Evolutionary conservation across 2,888 invertebrate genomes (phyloP), one percentile per base, ranked within the genome.

Genomic region (Latrodectus hesperus): DNA sequence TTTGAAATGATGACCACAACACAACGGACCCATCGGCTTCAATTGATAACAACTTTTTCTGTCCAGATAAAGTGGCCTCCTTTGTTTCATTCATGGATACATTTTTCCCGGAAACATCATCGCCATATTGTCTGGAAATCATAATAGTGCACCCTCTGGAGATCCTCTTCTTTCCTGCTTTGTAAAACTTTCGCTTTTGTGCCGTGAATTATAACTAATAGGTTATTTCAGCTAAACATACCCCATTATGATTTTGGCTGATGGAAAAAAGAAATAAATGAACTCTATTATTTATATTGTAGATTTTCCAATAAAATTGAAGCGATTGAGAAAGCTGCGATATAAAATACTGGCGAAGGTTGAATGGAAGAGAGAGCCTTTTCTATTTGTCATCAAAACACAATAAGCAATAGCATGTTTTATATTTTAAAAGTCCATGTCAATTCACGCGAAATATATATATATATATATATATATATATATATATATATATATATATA

Each of bases 281-380:
- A 38, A 38, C 4, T 38, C 38, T 0, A 38, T 6, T 38, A 38
- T n/a, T n/a, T n/a, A n/a, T n/a, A n/a, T n/a, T n/a, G n/a, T 38
- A 38, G 38, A 38, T 38, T 38, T 4, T 38, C 38, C 11, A 38
- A 68, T 26, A 68, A 22, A 22, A 14, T 22, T 12, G 22, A 68
- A 68, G 68, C 38, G 68, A 9, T 26, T 68, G 12, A 17, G 64
- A 17, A 17, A 64, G 64, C 22, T 22, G 68, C 8, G 68, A 26
- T 68, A 68, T 68, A 38, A 68, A 68, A 68, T 68, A 22, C 12
- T 26, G 68, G 22, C 22, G 68, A 68, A 64, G n/a, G 64, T n/a
- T 10, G 5, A 71, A 71, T 14, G 49, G 71, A 71, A 38, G 67
- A 67, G 67, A 60, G 60, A 4, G n/a, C 2, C 5, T 38, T 1